A percentile compares a stretch with the other conserved stretches of the same genome.
These are phyloP conservation scores for Anaspis maculata DNA, from an alignment of 2,888 invertebrate genomes.

Conservation along the genomic window DNA sequence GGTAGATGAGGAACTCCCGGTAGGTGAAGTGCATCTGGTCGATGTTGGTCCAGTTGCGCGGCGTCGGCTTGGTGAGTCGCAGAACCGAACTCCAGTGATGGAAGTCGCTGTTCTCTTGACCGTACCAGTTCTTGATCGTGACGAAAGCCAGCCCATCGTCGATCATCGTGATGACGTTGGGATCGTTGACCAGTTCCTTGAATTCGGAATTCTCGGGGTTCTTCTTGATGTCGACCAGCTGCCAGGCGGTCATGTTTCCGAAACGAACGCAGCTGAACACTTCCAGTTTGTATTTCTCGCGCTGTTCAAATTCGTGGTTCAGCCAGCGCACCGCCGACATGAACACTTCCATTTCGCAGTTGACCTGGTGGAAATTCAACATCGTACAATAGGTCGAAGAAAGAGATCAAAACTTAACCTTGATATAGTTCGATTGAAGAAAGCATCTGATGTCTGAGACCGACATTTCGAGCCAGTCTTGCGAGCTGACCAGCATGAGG, in stretches of 20 bases:
- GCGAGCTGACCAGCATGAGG: constrained; percentile 65
- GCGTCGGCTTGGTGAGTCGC: constrained; percentile 60
- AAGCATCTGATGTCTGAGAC: constrained; percentile 59
- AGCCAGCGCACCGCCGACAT: constrained; percentile 78
- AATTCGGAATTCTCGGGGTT: constrained; percentile 67
- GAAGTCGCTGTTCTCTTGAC: constrained; percentile 62
- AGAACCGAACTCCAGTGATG: constrained; percentile 63
- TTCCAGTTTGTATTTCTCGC: constrained; percentile 50
- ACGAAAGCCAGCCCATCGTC: constrained; percentile 73
- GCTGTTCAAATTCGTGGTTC: constrained; percentile 58
- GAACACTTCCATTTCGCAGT: constrained; percentile 68
- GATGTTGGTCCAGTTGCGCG: constrained; percentile 62
- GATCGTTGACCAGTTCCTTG: constrained; percentile 56
- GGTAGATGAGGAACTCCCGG: constrained; percentile 57
- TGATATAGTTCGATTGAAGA: constrained; percentile 63
- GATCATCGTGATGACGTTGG: constrained; percentile 66
- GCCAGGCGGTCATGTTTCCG: constrained; percentile 72
- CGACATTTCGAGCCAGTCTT: constrained; percentile 60
- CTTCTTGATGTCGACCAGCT: constrained; percentile 67
- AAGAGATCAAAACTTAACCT: constrained; percentile 49
- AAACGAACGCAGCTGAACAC: constrained; percentile 67
- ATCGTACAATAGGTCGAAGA: background rate
- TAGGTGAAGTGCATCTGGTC: constrained; percentile 65
- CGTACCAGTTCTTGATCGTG: constrained; percentile 70
- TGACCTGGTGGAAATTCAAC: constrained; percentile 12